phyloP scores from a whole-genome alignment of 2,113 vertebrate genomes.

The Furnarius figulus region DNA sequence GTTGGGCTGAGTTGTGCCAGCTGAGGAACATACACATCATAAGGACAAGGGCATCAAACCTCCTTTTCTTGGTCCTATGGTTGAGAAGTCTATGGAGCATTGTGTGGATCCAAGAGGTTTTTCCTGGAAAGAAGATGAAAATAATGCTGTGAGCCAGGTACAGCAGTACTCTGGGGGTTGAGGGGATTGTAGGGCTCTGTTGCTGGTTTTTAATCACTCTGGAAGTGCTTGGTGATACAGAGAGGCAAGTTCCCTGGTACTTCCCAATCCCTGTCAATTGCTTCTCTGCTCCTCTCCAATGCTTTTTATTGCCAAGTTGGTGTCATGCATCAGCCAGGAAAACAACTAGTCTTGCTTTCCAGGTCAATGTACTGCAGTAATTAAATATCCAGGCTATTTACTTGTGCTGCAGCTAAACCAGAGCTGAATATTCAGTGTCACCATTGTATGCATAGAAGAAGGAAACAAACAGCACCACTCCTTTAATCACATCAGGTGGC shows the following conservation, averaged over 20 bases:
- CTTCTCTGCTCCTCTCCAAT: not conserved
- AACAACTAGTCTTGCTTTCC: not conserved
- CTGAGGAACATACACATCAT: not conserved
- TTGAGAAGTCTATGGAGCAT: rapidly evolving
- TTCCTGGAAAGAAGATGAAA: not conserved
- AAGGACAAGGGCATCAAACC: rapidly evolving
- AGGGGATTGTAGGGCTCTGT: rapidly evolving
- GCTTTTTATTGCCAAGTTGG: not conserved
- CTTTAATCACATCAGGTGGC: constrained; percentile 46
- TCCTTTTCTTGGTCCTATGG: rapidly evolving
- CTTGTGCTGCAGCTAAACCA: not conserved
- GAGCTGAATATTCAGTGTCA: not conserved
- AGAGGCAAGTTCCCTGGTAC: not conserved
- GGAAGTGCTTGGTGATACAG: not conserved
- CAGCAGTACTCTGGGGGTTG: rapidly evolving
- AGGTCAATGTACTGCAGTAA: not conserved
- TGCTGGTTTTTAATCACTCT: not conserved
- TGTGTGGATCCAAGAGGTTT: not conserved
- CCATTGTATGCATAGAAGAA: constrained; percentile 50
- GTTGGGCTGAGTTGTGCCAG: not conserved
- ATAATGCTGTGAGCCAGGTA: not conserved
- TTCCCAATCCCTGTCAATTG: not conserved
- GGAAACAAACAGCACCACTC: not conserved
- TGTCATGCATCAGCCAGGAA: not conserved
- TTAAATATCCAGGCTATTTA: not conserved